phyloP scores from a whole-genome alignment of 1,140 invertebrate species.

The Listronotus oregonensis region DNA sequence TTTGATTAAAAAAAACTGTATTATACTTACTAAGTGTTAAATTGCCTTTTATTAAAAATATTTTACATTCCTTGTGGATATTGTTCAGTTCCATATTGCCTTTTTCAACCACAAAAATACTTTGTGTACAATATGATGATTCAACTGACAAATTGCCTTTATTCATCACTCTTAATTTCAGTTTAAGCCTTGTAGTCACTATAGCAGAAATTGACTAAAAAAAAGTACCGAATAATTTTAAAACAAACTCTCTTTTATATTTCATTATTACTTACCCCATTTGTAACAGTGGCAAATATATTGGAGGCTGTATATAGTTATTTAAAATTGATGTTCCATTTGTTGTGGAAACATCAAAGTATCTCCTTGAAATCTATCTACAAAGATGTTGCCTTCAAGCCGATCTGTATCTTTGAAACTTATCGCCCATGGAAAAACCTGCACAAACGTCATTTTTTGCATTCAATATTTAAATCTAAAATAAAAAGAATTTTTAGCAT shows the following conservation, averaged over 20 bases:
- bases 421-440: conserved; percentile 40
- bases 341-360: conserved; percentile 30
- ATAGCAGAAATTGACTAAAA: conserved; percentile 40
- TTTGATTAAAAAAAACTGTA: too few species aligned
- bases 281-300: conserved; percentile 28
- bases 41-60: conserved; percentile 39
- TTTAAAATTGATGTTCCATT: conserved; percentile 43
- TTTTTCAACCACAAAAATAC: conserved; percentile 36
- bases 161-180: conserved; percentile 29
- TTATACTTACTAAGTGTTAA: conserved; percentile 38
- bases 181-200: conserved; percentile 38
- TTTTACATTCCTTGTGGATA: conserved; percentile 41
- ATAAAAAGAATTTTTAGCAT: conserved; percentile 2
- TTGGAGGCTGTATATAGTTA: conserved; percentile 36
- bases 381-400: conserved; percentile 39
- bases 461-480: conserved; percentile 44
- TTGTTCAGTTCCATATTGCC: conserved; percentile 43
- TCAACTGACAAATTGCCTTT: conserved; percentile 39
- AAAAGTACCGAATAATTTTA: conserved; percentile 12
- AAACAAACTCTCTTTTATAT: conserved; percentile 5
- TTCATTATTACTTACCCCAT: conserved; percentile 36
- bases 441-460: conserved; percentile 34
- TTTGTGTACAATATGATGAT: conserved; percentile 43
- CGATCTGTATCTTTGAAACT: conserved; percentile 34
- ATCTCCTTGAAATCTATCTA: conserved; percentile 45